Base-by-base conservation (phyloP, 2,797 vertebrate species). In the Sciurus vulgaris region DNA sequence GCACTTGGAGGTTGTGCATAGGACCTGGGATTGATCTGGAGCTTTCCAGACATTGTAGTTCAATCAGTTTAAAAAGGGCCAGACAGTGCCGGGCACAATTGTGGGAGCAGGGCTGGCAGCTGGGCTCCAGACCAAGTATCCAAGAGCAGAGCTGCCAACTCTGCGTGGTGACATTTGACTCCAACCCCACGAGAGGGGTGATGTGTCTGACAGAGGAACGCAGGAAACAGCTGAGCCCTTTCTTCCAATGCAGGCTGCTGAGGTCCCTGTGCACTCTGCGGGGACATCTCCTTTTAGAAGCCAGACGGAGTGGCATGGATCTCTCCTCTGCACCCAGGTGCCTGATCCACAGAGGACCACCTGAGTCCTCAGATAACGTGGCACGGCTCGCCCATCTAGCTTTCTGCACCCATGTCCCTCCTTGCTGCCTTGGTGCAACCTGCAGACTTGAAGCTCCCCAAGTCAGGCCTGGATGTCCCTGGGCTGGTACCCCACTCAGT, bases 51-150 rank as follows among this genome's bases (percentile, higher is more conserved):
- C 20, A 35, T 41, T 26, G 1, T 78, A 47, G 59, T 72, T 86
- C 2, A 0, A 35, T 82, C 77, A 78, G 49, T 67, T 95, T 73
- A 49, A 35, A 89, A 91, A 96, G 59, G 41, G 69, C 85, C 90
- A 91, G 96, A 92, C 74, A 82, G 67, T 61, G 73, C 59, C 2
- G 4, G 88, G 24, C 82, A 95, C 69, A 67, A 44, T 1, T 4
- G 14, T 7, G 38, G 63, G 38, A 69, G 90, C 78, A 78, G 77
- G n/a, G 51, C 74, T 91, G 90, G 86, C 69, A 92, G 63, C 77
- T 88, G 93, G 91, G 86, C 89, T 97, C 79, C 54, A 81, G 51
- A 70, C 72, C 84, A 77, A 94, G 84, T 12, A 28, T 69, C 77
- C 10, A 3, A 65, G 91, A 35, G 12, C 49, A 38, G 49, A 79